These are phyloP conservation scores for Spisula subtruncata DNA, from an alignment of 2,888 invertebrate species.

Conservation along the genomic window DNA sequence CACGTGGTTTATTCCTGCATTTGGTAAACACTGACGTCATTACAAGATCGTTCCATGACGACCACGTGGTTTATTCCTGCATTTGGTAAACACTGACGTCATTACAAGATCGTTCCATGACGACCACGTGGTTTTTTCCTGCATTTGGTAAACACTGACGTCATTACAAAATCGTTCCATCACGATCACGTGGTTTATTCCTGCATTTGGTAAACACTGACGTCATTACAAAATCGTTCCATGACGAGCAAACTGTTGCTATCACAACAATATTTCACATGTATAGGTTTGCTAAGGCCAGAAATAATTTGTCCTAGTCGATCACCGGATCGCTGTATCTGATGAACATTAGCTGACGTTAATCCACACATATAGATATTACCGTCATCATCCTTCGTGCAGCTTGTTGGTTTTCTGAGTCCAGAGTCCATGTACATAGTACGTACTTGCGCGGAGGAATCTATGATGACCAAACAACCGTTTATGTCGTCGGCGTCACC, in stretches of 20 bases:
- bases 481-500: slow-evolving; percentile 64
- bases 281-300: slow-evolving; percentile 70
- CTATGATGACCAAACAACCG: slow-evolving; percentile 66
- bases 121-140: slow-evolving; percentile 47
- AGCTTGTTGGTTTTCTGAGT: slow-evolving; percentile 66
- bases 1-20: not conserved
- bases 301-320: slow-evolving; percentile 64
- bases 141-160: too few species aligned
- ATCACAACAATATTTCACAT: slow-evolving; percentile 58
- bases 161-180: too few species aligned
- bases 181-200: slow-evolving; percentile 32
- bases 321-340: slow-evolving; percentile 59
- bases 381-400: slow-evolving; percentile 65
- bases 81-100: slow-evolving; percentile 39
- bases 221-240: slow-evolving; percentile 69
- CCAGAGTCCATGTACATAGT: slow-evolving; percentile 71
- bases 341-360: slow-evolving; percentile 67
- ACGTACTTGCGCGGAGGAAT: slow-evolving; percentile 65
- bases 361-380: slow-evolving; percentile 70
- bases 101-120: slow-evolving; percentile 69
- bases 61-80: too few species aligned
- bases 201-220: slow-evolving; percentile 67
- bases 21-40: too few species aligned
- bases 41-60: too few species aligned
- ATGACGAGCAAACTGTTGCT: slow-evolving; percentile 60